Percentiles rank a stretch among this genome's conserved stretches.
These are phyloP conservation scores for Lepidochitona cinerea DNA, from an alignment of 2,888 invertebrate genomes.

Conservation along the genomic window DNA sequence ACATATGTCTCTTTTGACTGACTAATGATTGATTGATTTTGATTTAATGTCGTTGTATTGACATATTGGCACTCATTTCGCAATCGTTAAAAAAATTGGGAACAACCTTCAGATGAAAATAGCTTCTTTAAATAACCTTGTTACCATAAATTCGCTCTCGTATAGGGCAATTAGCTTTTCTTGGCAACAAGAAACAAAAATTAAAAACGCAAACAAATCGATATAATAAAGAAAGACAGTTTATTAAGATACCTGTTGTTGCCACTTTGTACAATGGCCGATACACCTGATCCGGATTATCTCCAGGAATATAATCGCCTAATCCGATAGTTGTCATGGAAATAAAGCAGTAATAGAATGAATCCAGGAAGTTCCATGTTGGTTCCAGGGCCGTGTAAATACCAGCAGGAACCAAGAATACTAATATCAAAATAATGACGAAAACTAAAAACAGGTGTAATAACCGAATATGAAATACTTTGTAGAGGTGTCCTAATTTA, in stretches of 20 bases:
- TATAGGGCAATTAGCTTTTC: too few species aligned
- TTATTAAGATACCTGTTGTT: constrained; percentile 81
- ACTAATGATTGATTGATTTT: too few species aligned
- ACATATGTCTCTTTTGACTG: too few species aligned
- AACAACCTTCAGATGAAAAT: too few species aligned
- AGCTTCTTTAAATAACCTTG: too few species aligned
- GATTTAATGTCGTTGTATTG: too few species aligned
- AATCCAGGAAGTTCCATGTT: constrained; percentile 88
- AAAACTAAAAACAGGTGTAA: constrained; percentile 81
- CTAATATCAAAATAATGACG: constrained; percentile 74
- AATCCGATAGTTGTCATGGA: constrained; percentile 89
- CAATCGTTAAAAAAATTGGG: too few species aligned
- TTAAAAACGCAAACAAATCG: too few species aligned
- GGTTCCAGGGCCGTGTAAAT: constrained; percentile 84
- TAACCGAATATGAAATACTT: constrained; percentile 76
- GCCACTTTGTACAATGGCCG: constrained; percentile 86
- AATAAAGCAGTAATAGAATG: constrained; percentile 92
- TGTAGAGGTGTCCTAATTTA: constrained; percentile 62
- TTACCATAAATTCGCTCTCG: too few species aligned
- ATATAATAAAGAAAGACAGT: too few species aligned
- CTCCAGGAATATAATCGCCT: constrained; percentile 91
- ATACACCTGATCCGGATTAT: constrained; percentile 82
- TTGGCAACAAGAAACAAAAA: too few species aligned
- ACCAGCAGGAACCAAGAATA: constrained; percentile 83
- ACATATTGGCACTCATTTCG: too few species aligned